A percentile compares a stretch with the other conserved stretches of the same genome.
Conservation (phyloP, 2,113 vertebrate species). For the Vulpes vulpes region DNA sequence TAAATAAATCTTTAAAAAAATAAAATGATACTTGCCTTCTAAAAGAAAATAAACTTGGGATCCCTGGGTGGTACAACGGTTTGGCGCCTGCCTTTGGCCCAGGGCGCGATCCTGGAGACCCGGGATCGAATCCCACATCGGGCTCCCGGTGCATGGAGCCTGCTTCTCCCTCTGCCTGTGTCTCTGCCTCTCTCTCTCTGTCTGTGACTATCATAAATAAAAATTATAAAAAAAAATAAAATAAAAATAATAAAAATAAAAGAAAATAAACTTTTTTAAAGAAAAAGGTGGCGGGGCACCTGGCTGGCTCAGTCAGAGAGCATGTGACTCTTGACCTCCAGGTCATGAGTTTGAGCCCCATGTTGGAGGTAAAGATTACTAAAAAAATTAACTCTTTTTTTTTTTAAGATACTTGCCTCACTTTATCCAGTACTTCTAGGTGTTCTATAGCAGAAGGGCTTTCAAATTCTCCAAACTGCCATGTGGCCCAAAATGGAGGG, state of each 20-base stretch:
- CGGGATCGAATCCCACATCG: too few relatives aligned
- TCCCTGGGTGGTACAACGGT: too few relatives aligned
- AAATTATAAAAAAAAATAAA: too few relatives aligned
- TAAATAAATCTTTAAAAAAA: background rate
- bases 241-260: too few relatives aligned
- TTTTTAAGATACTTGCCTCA: background rate
- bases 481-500: background rate
- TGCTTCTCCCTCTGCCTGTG: too few relatives aligned
- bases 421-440: constrained; percentile 9
- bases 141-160: too few relatives aligned
- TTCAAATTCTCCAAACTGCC: background rate
- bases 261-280: background rate
- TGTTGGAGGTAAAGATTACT: background rate
- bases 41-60: background rate
- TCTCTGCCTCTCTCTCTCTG: too few relatives aligned
- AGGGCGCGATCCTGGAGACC: too few relatives aligned
- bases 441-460: background rate
- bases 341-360: background rate
- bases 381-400: background rate
- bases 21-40: background rate
- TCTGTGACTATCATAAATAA: too few relatives aligned
- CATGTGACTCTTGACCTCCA: background rate
- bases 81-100: too few relatives aligned
- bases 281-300: background rate
- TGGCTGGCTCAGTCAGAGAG: background rate